These are phyloP conservation scores for Clunio marinus DNA, from an alignment of 2,888 invertebrate species.

Conservation along the genomic window DNA sequence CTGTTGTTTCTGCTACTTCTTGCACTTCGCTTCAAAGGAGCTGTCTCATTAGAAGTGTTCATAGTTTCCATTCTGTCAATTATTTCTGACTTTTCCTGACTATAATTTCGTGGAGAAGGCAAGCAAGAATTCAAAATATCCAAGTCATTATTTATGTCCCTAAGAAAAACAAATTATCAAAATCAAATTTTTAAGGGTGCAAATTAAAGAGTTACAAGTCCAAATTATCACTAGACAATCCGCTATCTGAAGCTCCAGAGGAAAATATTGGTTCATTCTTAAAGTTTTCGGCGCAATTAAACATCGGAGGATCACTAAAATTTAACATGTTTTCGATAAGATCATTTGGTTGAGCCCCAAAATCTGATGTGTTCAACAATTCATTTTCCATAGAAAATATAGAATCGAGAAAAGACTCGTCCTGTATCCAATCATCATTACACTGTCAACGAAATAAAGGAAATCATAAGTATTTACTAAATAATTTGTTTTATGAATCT, in stretches of 20 bases:
- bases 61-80: background rate
- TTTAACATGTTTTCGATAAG: constrained; percentile 13
- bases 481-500: background rate
- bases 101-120: constrained; percentile 31
- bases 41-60: background rate
- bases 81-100: background rate
- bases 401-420: constrained; percentile 64
- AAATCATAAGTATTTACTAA: background rate
- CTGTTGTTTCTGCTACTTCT: constrained; percentile 23
- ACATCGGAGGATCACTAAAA: background rate
- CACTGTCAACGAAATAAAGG: background rate
- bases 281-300: constrained; percentile 2
- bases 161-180: constrained; percentile 29
- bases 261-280: constrained; percentile 32
- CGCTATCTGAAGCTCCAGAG: constrained; percentile 62
- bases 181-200: constrained; percentile 23
- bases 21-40: constrained; percentile 5
- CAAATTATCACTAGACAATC: constrained; percentile 61
- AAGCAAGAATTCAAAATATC: constrained; percentile 43
- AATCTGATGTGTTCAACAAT: constrained; percentile 14
- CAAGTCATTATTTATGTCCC: constrained; percentile 43
- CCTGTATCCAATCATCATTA: constrained; percentile 51
- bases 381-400: constrained; percentile 61
- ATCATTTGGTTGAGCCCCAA: constrained; percentile 11
- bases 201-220: constrained; percentile 53